Percentiles rank a stretch among this genome's conserved stretches.
phyloP scores from a whole-genome alignment of 2,888 invertebrate genomes.

The Ectobius pallidus region DNA sequence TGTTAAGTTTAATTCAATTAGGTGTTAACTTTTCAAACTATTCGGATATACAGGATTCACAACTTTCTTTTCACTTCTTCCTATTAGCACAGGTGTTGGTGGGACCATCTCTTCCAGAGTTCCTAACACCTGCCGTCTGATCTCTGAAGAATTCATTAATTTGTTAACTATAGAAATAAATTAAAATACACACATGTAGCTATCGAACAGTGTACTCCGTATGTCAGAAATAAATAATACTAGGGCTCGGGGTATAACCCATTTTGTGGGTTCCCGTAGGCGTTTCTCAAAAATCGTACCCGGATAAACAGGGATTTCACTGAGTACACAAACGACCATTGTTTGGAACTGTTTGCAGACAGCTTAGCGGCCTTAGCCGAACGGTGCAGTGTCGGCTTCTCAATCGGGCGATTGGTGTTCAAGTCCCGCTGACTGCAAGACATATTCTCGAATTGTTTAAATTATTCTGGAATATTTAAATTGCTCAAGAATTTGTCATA shows the following conservation, averaged over 20 bases:
- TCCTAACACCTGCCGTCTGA: no score
- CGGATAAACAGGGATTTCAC: neutral
- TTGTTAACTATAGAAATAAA: neutral
- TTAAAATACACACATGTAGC: neutral
- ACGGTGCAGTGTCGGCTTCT: neutral
- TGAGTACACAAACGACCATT: neutral
- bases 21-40: no score
- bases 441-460: neutral
- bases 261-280: neutral
- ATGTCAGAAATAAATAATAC: neutral
- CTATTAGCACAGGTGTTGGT: no score
- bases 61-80: no score
- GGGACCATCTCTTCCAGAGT: no score
- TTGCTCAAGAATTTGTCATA: neutral
- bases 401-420: neutral
- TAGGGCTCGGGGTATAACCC: neutral
- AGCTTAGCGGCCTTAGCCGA: neutral
- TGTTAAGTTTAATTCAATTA: no score
- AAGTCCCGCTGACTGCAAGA: neutral
- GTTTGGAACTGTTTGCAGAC: neutral
- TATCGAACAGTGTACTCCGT: neutral
- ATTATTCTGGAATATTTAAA: constrained; percentile 7
- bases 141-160: no score
- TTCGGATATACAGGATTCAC: no score
- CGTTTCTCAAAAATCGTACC: neutral